Percentiles rank a stretch among this genome's conserved stretches.
Conservation (phyloP, 2,797 vertebrate species). For the Lacerta viridis region DNA sequence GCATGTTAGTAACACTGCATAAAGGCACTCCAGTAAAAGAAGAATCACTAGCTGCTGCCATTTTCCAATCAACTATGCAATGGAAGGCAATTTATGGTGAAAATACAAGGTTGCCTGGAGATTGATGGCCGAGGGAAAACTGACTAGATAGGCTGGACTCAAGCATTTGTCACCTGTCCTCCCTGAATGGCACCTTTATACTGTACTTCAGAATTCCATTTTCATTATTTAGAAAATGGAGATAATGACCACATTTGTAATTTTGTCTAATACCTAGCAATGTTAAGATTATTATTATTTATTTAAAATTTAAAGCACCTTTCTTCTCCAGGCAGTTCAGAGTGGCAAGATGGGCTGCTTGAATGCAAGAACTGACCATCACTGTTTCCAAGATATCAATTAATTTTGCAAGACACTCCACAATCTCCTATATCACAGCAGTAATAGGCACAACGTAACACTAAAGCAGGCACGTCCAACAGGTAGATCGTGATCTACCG, state of each 20-base stretch:
- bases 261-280: neutral
- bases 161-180: neutral
- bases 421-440: neutral
- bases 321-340: too few relatives aligned
- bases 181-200: neutral
- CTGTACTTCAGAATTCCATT: neutral
- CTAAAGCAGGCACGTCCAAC: too few relatives aligned
- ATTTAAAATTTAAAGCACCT: too few relatives aligned
- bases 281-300: neutral
- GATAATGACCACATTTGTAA: neutral
- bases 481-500: too few relatives aligned
- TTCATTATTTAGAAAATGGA: slow-evolving; percentile 18
- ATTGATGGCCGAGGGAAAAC: neutral
- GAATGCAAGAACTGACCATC: neutral
- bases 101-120: neutral
- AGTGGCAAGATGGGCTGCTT: neutral
- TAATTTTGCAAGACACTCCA: neutral
- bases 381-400: neutral
- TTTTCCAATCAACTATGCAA: neutral
- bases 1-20: neutral
- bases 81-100: neutral
- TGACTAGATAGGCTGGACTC: neutral
- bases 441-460: neutral
- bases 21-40: neutral
- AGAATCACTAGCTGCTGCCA: neutral